phyloP scores from a whole-genome alignment of 2,113 vertebrate species.

The Astatotilapia flaviijosephi region DNA sequence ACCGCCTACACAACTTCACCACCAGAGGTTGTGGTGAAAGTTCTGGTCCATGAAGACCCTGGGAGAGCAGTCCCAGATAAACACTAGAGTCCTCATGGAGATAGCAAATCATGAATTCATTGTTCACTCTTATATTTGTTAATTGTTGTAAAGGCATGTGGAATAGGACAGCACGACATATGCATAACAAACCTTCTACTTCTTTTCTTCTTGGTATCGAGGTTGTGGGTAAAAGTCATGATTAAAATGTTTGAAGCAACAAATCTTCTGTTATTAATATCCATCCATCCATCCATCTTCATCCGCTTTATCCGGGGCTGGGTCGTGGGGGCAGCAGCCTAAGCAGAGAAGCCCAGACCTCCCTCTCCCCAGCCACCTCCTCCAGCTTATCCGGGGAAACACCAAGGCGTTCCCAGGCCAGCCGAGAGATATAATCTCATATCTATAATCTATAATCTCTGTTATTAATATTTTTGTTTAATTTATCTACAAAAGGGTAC shows the following conservation, averaged over 20 bases:
- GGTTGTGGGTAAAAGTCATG: neutral
- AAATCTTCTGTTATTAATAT: neutral
- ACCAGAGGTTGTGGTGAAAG: conserved; percentile 44
- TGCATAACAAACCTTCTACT: neutral
- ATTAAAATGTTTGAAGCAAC: neutral
- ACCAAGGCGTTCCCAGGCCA: neutral
- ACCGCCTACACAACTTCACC: neutral
- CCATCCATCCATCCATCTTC: neutral
- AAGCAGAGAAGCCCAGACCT: neutral
- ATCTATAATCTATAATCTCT: neutral
- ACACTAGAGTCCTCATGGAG: neutral
- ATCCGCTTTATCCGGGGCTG: neutral
- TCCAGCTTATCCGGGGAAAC: neutral
- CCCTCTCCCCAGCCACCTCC: neutral
- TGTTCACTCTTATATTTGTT: neutral
- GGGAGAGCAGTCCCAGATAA: neutral
- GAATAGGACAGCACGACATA: neutral
- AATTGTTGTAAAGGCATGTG: neutral
- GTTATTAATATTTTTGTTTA: neutral
- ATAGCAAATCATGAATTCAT: neutral
- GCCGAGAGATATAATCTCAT: neutral
- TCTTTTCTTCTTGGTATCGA: neutral
- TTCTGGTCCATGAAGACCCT: conserved; percentile 43
- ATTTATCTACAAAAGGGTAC: neutral
- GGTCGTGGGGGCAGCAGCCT: neutral